Conservation (phyloP, 2,797 vertebrate species). For the Bradypodion ventrale region DNA sequence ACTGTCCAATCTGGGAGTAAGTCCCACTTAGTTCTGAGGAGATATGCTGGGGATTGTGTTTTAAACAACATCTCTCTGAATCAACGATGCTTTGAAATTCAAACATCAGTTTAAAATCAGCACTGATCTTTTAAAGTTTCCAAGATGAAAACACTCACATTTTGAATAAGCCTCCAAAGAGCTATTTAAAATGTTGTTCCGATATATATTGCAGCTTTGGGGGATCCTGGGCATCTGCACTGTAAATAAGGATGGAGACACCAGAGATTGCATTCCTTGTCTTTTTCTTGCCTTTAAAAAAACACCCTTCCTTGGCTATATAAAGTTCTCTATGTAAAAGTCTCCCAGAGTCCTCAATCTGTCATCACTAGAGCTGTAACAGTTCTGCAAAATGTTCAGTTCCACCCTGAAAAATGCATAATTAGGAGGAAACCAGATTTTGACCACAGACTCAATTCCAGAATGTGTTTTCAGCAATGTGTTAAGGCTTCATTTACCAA, state of each 20-base stretch:
- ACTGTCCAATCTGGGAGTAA: background rate
- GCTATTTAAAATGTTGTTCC: background rate
- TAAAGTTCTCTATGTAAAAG: background rate
- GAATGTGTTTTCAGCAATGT: background rate
- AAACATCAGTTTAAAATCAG: background rate
- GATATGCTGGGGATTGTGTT: background rate
- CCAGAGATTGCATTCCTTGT: background rate
- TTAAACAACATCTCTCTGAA: background rate
- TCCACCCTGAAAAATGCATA: background rate
- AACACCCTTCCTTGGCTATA: background rate
- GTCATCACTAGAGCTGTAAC: background rate
- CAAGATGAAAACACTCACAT: background rate
- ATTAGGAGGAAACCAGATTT: background rate
- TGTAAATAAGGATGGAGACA: background rate
- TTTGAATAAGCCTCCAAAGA: background rate
- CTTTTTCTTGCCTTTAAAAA: background rate
- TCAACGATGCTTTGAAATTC: background rate
- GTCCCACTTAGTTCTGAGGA: background rate
- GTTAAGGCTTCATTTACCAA: too few relatives aligned
- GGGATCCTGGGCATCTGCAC: background rate
- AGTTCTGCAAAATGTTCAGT: background rate
- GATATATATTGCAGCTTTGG: background rate
- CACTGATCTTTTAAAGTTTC: background rate
- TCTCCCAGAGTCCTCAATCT: background rate
- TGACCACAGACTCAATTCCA: background rate